These are phyloP conservation scores for Sciaenops ocellatus DNA, from an alignment of 2,797 vertebrate genomes.

Conservation along the genomic window DNA sequence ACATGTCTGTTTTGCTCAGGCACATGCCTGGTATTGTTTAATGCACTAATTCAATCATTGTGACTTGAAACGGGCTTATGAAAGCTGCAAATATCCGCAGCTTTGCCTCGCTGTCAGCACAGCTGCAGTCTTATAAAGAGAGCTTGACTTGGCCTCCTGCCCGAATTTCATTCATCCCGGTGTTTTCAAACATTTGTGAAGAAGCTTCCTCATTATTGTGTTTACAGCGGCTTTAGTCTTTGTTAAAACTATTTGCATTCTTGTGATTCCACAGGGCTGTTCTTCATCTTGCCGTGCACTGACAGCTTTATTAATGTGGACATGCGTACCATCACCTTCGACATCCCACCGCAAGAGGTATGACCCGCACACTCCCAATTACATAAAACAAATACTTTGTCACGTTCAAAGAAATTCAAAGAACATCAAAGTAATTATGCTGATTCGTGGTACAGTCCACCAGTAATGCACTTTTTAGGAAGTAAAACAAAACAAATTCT, in stretches of 20 bases:
- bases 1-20: constrained; percentile 65
- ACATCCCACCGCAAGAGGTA: constrained; percentile 98
- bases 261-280: constrained; percentile 88
- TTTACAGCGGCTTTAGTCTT: constrained; percentile 66
- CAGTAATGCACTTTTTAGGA: not conserved
- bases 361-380: constrained; percentile 32
- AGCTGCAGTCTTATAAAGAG: constrained; percentile 71
- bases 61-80: constrained; percentile 59
- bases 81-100: constrained; percentile 65
- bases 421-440: constrained; percentile 8
- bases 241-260: constrained; percentile 65
- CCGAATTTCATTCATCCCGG: constrained; percentile 60
- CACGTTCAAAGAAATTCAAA: constrained; percentile 31
- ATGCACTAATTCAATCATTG: constrained; percentile 65
- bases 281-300: constrained; percentile 96
- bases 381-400: constrained; percentile 30
- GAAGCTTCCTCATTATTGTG: constrained; percentile 70
- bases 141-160: constrained; percentile 69
- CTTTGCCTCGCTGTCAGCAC: constrained; percentile 68
- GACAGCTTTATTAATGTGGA: constrained; percentile 98
- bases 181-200: constrained; percentile 75
- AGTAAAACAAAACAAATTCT: not conserved
- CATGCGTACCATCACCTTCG: constrained; percentile 97
- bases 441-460: not conserved
- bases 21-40: constrained; percentile 60